Conservation (phyloP, 2,797 vertebrate species). For the Poeciliopsis paucimaculata region DNA sequence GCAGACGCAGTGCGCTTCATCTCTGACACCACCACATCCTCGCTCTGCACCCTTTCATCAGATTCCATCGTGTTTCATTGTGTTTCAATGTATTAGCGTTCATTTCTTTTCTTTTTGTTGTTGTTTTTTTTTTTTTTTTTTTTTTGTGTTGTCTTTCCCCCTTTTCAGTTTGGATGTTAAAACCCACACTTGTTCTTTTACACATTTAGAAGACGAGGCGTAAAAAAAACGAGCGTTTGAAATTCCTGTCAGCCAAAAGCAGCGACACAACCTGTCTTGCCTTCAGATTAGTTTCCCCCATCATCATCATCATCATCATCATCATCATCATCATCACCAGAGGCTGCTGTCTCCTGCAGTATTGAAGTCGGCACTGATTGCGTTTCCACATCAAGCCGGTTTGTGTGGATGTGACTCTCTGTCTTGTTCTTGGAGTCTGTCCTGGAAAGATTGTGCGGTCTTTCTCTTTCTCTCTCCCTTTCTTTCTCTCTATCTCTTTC, state of each 20-base stretch:
- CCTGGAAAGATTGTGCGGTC: neutral
- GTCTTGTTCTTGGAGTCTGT: neutral
- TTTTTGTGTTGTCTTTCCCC: too few relatives aligned
- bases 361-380: too few relatives aligned
- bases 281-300: neutral
- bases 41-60: too few relatives aligned
- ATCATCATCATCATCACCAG: neutral
- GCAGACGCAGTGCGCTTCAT: neutral
- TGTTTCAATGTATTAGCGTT: too few relatives aligned
- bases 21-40: too few relatives aligned
- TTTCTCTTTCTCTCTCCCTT: neutral
- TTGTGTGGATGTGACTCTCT: neutral
- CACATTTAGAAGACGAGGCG: neutral
- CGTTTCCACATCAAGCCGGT: neutral
- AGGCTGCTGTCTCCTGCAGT: neutral
- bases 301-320: too few relatives aligned
- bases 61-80: too few relatives aligned
- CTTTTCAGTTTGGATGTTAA: neutral
- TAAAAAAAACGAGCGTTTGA: neutral
- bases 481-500: neutral
- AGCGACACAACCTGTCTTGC: neutral
- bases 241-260: neutral
- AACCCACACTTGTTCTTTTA: neutral
- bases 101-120: too few relatives aligned
- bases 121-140: too few relatives aligned